phyloP scores from a whole-genome alignment of 2,888 invertebrate genomes.

The Andrena trimmerana region DNA sequence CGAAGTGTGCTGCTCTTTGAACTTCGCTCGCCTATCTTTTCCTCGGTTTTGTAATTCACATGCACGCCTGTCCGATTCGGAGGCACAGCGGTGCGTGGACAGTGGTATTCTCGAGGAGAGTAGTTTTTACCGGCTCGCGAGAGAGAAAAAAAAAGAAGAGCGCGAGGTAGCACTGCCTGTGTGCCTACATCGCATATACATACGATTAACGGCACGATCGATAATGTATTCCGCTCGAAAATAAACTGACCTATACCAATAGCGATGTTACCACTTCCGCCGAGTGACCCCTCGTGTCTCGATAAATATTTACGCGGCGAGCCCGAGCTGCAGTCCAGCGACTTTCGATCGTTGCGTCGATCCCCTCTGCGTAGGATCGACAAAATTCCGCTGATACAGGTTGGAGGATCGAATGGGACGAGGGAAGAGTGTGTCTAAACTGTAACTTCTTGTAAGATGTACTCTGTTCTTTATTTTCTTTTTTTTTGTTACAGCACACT shows the following conservation, averaged over 20 bases:
- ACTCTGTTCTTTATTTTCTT: background rate
- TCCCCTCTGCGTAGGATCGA: background rate
- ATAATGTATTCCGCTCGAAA: slow-evolving; percentile 75
- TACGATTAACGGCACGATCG: slow-evolving; percentile 71
- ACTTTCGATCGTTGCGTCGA: slow-evolving; percentile 27
- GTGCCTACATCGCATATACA: slow-evolving; percentile 29
- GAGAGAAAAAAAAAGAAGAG: background rate
- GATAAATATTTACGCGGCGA: slow-evolving; percentile 79
- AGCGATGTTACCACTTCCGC: slow-evolving; percentile 80
- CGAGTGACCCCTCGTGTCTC: slow-evolving; percentile 77
- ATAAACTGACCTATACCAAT: slow-evolving; percentile 82
- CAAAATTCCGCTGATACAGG: slow-evolving; percentile 11
- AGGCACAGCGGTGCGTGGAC: background rate
- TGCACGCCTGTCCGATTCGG: background rate
- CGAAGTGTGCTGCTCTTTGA: background rate
- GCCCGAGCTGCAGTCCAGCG: slow-evolving; percentile 21
- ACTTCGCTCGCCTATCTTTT: background rate
- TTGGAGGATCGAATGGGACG: background rate
- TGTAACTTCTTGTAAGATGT: background rate
- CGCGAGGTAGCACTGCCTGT: slow-evolving; percentile 13
- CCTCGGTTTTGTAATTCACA: background rate
- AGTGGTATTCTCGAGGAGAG: background rate
- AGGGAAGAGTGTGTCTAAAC: background rate
- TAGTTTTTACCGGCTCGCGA: slow-evolving; percentile 12
- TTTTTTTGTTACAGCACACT: too few relatives aligned